These are phyloP conservation scores for Leptinotarsa lineolata DNA, from an alignment of 1,140 invertebrate species.

Conservation along the genomic window DNA sequence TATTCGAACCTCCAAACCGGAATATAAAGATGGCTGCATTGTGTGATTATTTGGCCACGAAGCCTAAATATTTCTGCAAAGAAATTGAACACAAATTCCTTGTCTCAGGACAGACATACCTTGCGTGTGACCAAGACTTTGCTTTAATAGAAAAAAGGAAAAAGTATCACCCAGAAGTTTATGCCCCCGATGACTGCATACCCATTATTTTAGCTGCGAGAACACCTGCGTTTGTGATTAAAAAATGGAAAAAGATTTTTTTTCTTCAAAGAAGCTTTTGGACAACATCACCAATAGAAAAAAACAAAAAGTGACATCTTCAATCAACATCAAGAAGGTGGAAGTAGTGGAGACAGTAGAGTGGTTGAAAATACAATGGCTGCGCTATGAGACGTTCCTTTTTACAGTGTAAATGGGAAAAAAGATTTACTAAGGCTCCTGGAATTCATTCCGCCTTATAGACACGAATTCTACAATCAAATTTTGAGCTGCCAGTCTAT, in stretches of 20 bases:
- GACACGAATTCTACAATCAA: no score
- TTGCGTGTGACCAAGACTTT: no score
- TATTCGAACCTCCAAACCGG: no score
- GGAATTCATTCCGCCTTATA: no score
- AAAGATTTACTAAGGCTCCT: no score
- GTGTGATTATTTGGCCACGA: conserved; percentile 28
- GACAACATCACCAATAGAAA: conserved; percentile 20
- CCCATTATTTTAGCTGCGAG: conserved; percentile 33
- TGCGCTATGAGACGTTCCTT: background rate
- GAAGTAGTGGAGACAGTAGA: conserved; percentile 6
- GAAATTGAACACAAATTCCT: no score
- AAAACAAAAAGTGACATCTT: no score
- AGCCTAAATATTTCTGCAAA: conserved; percentile 7
- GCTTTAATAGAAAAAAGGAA: conserved; percentile 33
- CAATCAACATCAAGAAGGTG: no score
- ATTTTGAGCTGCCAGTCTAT: no score
- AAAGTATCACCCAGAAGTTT: conserved; percentile 44
- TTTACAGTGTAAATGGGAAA: no score
- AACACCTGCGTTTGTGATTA: conserved; percentile 31
- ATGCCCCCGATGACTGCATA: conserved; percentile 34
- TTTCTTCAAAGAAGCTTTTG: conserved; percentile 30
- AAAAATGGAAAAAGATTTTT: conserved; percentile 34
- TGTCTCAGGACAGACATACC: no score
- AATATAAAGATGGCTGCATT: conserved; percentile 36
- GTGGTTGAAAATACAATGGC: conserved; percentile 35